A percentile compares a stretch with the other conserved stretches of the same genome.
These are phyloP conservation scores for Rynchops niger DNA, from an alignment of 2,113 vertebrate genomes.

Conservation along the genomic window DNA sequence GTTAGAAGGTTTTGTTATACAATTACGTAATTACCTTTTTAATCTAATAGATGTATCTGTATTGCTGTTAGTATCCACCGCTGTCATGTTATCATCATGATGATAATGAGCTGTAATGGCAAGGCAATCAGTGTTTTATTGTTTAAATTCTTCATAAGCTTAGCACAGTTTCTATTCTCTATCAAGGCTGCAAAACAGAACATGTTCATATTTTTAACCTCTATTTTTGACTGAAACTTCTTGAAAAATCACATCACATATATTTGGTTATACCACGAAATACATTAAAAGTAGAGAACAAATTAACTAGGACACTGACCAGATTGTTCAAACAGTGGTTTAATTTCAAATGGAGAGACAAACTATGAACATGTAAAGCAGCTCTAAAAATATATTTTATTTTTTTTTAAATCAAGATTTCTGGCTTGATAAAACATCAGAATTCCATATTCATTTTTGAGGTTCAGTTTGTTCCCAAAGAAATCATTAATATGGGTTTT, in stretches of 20 bases:
- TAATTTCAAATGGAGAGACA: neutral
- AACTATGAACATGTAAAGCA: neutral
- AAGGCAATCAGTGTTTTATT: neutral
- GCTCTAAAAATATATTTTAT: neutral
- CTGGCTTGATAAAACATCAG: neutral
- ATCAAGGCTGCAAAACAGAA: neutral
- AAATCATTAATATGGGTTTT: neutral
- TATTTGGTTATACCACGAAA: neutral
- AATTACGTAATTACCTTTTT: neutral
- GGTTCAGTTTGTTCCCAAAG: neutral
- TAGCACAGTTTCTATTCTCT: neutral
- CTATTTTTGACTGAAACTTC: neutral
- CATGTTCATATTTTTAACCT: neutral
- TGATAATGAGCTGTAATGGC: neutral
- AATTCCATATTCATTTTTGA: neutral
- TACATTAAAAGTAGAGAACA: neutral
- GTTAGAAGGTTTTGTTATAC: neutral
- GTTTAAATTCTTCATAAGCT: neutral
- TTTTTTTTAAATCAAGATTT: neutral
- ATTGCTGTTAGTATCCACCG: neutral
- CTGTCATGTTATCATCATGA: neutral
- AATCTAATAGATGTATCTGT: neutral
- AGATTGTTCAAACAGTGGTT: neutral
- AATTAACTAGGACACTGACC: neutral
- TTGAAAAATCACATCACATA: neutral